These are phyloP conservation scores for Microcebus lehilahytsara DNA, from an alignment of 2,113 vertebrate genomes.

Conservation along the genomic window DNA sequence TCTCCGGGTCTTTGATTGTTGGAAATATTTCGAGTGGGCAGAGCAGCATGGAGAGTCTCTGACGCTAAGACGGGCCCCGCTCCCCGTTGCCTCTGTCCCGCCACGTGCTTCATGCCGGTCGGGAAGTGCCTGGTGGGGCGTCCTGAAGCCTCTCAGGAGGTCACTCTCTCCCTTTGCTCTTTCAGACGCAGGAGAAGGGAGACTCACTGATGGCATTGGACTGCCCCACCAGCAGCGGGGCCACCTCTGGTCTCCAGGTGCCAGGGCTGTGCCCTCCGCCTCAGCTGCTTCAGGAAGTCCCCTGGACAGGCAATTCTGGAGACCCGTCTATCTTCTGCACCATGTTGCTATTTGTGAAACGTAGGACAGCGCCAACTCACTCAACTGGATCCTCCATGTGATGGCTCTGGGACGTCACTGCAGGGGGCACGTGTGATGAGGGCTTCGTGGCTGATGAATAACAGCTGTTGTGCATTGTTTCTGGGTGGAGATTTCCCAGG, in stretches of 20 bases:
- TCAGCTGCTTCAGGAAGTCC: neutral
- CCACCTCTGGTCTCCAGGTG: neutral
- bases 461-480: neutral
- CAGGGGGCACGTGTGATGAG: neutral
- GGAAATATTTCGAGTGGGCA: neutral
- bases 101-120: fast-evolving
- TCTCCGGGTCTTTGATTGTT: neutral
- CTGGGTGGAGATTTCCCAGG: neutral
- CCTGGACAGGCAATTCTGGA: neutral
- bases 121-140: neutral
- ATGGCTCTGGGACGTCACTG: neutral
- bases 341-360: neutral
- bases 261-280: neutral
- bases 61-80: fast-evolving
- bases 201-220: neutral
- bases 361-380: neutral
- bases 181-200: constrained; percentile 68
- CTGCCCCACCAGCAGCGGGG: neutral
- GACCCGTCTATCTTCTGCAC: neutral
- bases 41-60: neutral
- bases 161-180: constrained; percentile 42
- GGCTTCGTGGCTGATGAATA: neutral
- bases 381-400: neutral
- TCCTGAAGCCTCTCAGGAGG: neutral
- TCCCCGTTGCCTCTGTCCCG: neutral